A percentile compares a stretch with the other conserved stretches of the same genome.
Evolutionary conservation across 2,113 vertebrate genomes (phyloP).

Genomic region (Ardeotis arabs): DNA sequence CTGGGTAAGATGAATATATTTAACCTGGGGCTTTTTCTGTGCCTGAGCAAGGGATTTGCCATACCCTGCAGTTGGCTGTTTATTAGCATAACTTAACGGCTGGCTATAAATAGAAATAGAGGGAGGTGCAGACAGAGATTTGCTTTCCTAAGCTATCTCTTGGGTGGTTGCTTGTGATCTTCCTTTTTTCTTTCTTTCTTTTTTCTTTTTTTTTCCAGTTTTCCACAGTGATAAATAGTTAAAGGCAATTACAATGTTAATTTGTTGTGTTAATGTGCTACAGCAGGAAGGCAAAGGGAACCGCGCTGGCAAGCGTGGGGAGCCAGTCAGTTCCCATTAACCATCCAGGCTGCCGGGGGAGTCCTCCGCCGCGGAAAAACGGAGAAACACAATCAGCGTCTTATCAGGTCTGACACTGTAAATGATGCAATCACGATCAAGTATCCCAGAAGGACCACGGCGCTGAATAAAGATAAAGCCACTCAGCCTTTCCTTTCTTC

Average conservation of each 20-base stretch:
- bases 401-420: conserved; percentile 73
- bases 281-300: conserved; percentile 66
- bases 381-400: conserved; percentile 35
- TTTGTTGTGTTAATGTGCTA: conserved; percentile 77
- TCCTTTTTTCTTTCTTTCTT: conserved; percentile 10
- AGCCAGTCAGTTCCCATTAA: conserved; percentile 80
- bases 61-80: neutral
- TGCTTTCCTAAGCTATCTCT: conserved; percentile 65
- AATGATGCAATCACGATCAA: conserved; percentile 72
- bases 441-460: conserved; percentile 57
- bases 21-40: neutral
- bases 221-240: conserved; percentile 75
- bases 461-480: conserved; percentile 66
- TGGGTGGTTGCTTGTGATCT: conserved; percentile 38
- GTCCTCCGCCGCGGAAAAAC: neutral
- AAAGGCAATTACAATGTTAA: conserved; percentile 97
- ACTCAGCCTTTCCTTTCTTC: neutral
- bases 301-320: conserved; percentile 54
- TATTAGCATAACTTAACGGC: conserved; percentile 53
- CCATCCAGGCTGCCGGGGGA: conserved; percentile 76
- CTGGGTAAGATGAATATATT: neutral
- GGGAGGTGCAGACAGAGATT: conserved; percentile 67
- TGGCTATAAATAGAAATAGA: conserved; percentile 77
- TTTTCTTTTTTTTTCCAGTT: rapidly evolving
- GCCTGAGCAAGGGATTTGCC: neutral